Base-by-base conservation (phyloP, 53 echinoderm and acorn worm genomes). In the Paelopatides confundens region DNA sequence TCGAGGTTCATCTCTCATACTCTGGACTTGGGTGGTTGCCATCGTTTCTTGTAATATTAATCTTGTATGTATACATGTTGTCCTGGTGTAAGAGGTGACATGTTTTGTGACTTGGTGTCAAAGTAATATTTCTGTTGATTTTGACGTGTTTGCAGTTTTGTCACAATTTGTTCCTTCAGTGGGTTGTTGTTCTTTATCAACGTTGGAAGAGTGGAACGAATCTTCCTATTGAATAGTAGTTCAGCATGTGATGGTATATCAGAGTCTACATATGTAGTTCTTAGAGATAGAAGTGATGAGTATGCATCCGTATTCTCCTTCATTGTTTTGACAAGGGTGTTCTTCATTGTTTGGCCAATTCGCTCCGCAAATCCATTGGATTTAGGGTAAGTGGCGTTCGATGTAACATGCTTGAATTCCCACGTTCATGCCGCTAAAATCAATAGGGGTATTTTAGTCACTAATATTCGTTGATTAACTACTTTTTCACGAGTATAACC, bases 181-280 rank as follows among this genome's bases (percentile, higher is more conserved):
- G 67, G 70, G 5, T 62, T 62, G 17, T 58, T 24, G 58, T 94
- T 76, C 26, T 48, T 64, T 65, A 81, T 89, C 69, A 49, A 83
- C 1, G 70, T 77, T 18, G 89, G 94, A 29, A 89, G 83, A 46
- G 78, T 91, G n/a, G 83, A 62, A 24, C 58, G 33, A 9, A 94
- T 63, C 64, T 91, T 91, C 43, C 94, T 58, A 32, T 69, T 81
- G 35, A 86, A 86, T 5, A 91, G 39, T 65, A 92, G 77, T 82
- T 92, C 92, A n/a, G 88, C 92, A 30, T 85, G 92, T 23, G 85
- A 88, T 63, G 85, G 88, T 27, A 92, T 35, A 26, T 92, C 68
- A 12, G 53, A 30, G 62, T 87, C 86, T 24, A 91, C 81, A 4
- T 87, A 87, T 24, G 91, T 91, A 27, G 91, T 39, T 29, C 87